These are phyloP conservation scores for Hetaerina titia DNA, from an alignment of 2,888 invertebrate species.

Conservation along the genomic window DNA sequence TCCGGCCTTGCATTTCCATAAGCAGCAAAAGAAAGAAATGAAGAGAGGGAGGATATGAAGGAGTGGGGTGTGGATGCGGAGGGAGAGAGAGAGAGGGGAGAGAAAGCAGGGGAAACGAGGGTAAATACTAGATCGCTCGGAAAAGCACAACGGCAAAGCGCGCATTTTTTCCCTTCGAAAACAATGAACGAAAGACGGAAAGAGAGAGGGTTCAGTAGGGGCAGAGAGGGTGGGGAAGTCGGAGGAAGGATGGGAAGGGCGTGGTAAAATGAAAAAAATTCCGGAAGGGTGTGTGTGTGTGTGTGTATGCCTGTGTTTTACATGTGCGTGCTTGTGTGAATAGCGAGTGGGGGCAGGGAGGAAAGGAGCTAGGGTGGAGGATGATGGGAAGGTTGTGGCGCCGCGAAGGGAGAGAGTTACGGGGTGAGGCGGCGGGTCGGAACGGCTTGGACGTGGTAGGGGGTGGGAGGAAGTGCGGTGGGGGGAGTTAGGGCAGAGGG, in stretches of 20 bases:
- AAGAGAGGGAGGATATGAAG: not conserved
- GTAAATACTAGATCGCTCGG: slow-evolving; percentile 40
- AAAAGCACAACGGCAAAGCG: slow-evolving; percentile 12
- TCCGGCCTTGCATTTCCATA: slow-evolving; percentile 56
- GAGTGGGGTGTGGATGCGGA: not conserved
- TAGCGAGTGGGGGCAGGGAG: not conserved
- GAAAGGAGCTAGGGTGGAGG: not conserved
- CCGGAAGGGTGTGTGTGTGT: not conserved
- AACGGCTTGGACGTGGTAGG: not conserved
- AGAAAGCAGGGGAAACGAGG: slow-evolving; percentile 20
- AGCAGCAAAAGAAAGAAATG: not conserved
- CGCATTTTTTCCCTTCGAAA: slow-evolving; percentile 28
- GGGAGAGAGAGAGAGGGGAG: not conserved
- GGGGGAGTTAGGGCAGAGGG: not conserved
- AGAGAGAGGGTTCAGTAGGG: not conserved
- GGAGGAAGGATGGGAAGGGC: not conserved
- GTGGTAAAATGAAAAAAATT: not conserved
- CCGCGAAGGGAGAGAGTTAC: no score
- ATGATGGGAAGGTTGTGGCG: not conserved
- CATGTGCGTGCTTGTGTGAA: not conserved
- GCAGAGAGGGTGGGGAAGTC: no score
- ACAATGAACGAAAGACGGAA: slow-evolving; percentile 11
- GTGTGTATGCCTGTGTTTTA: not conserved
- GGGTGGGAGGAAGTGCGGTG: not conserved
- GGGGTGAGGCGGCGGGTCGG: not conserved